Conservation (phyloP, 2,888 invertebrate genomes). For the Acanthosoma haemorrhoidale region DNA sequence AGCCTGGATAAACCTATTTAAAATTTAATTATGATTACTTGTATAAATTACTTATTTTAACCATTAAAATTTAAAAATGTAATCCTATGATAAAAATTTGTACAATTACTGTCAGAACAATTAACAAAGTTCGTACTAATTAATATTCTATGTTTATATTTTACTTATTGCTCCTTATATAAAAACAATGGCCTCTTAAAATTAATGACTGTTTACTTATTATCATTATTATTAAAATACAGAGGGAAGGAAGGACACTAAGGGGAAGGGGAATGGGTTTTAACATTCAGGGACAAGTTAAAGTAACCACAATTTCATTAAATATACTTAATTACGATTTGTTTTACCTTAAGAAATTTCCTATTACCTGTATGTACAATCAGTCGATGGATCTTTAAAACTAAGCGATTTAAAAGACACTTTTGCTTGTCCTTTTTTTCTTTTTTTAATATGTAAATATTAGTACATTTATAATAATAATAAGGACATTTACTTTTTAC, state of each 20-base stretch:
- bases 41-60: slow-evolving; percentile 41
- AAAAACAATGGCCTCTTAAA: slow-evolving; percentile 42
- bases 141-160: slow-evolving; percentile 39
- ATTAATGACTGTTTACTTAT: slow-evolving; percentile 42
- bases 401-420: slow-evolving; percentile 42
- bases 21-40: slow-evolving; percentile 41
- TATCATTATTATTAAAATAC: slow-evolving; percentile 40
- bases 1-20: slow-evolving; percentile 42
- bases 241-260: slow-evolving; percentile 38
- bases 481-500: slow-evolving; percentile 34
- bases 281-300: slow-evolving; percentile 42
- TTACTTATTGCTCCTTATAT: slow-evolving; percentile 42
- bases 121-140: slow-evolving; percentile 41
- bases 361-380: slow-evolving; percentile 43
- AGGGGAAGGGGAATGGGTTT: slow-evolving; percentile 35
- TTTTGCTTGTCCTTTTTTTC: slow-evolving; percentile 40
- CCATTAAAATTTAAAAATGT: slow-evolving; percentile 41
- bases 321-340: slow-evolving; percentile 41
- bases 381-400: slow-evolving; percentile 42
- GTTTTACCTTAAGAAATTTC: slow-evolving; percentile 42
- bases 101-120: slow-evolving; percentile 41
- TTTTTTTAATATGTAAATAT: slow-evolving; percentile 31
- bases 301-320: slow-evolving; percentile 42
- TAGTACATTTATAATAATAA: slow-evolving; percentile 36
- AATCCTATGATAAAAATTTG: slow-evolving; percentile 42